These are phyloP conservation scores for Struthidea cinerea DNA, from an alignment of 2,113 vertebrate genomes.

Conservation along the genomic window DNA sequence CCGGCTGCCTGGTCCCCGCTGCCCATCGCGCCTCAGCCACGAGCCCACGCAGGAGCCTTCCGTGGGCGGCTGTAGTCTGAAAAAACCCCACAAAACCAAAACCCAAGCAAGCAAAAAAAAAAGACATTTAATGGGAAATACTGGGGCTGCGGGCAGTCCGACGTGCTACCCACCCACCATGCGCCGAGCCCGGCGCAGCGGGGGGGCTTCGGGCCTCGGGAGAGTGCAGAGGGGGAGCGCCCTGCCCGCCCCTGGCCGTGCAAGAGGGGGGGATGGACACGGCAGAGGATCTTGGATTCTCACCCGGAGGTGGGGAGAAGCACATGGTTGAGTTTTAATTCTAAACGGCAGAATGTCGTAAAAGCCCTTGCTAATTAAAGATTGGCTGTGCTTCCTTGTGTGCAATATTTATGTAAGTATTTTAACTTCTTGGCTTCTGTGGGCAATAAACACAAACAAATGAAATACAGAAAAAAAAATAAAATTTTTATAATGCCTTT, in stretches of 20 bases:
- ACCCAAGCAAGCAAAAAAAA: neutral
- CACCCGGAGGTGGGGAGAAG: neutral
- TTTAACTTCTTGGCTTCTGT: neutral
- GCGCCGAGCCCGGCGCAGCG: neutral
- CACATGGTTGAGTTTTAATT: constrained; percentile 52
- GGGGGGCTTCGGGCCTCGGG: neutral
- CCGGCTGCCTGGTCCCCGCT: neutral
- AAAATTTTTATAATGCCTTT: neutral
- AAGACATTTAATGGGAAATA: neutral
- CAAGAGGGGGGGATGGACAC: neutral
- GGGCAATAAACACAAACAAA: neutral
- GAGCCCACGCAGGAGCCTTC: neutral
- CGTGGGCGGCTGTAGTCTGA: neutral
- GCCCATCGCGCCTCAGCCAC: neutral
- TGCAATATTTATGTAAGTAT: neutral
- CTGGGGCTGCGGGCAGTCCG: neutral
- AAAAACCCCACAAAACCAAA: neutral
- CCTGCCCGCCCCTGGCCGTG: neutral
- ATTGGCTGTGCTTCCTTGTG: neutral
- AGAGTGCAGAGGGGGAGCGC: neutral
- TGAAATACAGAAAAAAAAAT: neutral
- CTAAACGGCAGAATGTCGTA: constrained; percentile 23
- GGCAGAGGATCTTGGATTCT: neutral
- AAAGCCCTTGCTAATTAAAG: neutral
- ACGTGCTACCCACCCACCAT: neutral